Percentiles rank a stretch among this genome's conserved stretches.
Evolutionary conservation across 2,113 vertebrate species (phyloP).

Genomic region (human): DNA sequence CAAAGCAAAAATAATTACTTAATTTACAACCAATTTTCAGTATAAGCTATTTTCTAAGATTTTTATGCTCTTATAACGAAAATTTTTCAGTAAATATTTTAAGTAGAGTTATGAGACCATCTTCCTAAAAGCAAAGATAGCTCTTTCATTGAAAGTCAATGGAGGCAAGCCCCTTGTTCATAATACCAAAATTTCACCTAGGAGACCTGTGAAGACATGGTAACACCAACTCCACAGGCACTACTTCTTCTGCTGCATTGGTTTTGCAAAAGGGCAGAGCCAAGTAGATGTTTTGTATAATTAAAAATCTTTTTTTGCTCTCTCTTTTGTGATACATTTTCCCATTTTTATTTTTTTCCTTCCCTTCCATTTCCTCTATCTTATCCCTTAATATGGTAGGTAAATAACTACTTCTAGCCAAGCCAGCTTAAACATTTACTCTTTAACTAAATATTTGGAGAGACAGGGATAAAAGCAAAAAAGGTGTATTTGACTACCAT

Average conservation of each 20-base stretch:
- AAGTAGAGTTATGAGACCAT: not conserved
- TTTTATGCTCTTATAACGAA: not conserved
- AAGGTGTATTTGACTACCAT: constrained; percentile 36
- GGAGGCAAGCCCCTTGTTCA: not conserved
- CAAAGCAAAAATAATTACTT: constrained; percentile 1
- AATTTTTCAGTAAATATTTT: not conserved
- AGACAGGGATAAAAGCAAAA: not conserved
- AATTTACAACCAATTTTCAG: not conserved
- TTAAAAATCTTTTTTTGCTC: constrained; percentile 62
- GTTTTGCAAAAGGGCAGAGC: constrained; percentile 66
- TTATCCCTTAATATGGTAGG: not conserved
- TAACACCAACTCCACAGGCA: constrained; percentile 38
- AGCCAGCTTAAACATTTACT: not conserved
- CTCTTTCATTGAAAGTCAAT: constrained; percentile 52
- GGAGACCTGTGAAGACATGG: constrained; percentile 45
- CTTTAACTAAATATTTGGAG: constrained; percentile 20
- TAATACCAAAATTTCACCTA: not conserved
- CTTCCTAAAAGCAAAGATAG: constrained; percentile 43
- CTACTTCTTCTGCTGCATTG: not conserved
- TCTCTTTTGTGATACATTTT: constrained; percentile 56
- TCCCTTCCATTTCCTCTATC: not conserved
- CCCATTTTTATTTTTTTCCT: not conserved
- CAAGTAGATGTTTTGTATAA: constrained; percentile 71
- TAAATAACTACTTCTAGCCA: not conserved
- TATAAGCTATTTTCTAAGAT: not conserved